A percentile compares a stretch with the other conserved stretches of the same genome.
phyloP scores from a whole-genome alignment of 2,113 vertebrate species.

The Aegithalos caudatus region DNA sequence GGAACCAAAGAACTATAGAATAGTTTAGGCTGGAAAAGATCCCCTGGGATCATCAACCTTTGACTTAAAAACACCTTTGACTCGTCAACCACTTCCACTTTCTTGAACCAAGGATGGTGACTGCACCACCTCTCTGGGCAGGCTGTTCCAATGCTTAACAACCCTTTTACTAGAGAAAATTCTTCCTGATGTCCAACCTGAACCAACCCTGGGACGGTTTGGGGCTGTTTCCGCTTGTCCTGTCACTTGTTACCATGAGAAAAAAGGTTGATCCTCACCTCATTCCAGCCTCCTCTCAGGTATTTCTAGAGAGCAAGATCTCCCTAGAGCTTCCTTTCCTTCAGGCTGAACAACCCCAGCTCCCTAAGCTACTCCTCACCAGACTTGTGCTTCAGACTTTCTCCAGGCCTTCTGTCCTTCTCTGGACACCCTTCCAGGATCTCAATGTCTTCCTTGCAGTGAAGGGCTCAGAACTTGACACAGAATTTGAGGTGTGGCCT shows the following conservation, averaged over 20 bases:
- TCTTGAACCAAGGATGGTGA: too few species aligned
- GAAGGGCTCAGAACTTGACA: neutral
- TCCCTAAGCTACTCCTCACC: neutral
- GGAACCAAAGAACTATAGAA: neutral
- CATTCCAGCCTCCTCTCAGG: neutral
- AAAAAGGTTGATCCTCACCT: fast-evolving
- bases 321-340: neutral
- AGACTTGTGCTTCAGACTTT: neutral
- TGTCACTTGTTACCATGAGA: neutral
- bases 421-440: neutral
- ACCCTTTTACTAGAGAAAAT: neutral
- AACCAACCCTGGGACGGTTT: neutral
- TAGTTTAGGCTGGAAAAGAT: neutral
- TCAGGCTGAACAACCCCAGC: neutral
- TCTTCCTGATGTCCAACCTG: neutral
- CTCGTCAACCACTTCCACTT: neutral
- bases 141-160: neutral
- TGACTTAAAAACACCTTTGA: fast-evolving
- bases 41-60: neutral
- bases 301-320: neutral
- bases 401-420: neutral
- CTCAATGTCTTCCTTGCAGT: neutral
- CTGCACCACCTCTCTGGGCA: neutral
- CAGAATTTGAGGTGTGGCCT: fast-evolving
- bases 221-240: neutral